Conservation (phyloP, 2,888 invertebrate species). For the Microlaimidae sp. region DNA sequence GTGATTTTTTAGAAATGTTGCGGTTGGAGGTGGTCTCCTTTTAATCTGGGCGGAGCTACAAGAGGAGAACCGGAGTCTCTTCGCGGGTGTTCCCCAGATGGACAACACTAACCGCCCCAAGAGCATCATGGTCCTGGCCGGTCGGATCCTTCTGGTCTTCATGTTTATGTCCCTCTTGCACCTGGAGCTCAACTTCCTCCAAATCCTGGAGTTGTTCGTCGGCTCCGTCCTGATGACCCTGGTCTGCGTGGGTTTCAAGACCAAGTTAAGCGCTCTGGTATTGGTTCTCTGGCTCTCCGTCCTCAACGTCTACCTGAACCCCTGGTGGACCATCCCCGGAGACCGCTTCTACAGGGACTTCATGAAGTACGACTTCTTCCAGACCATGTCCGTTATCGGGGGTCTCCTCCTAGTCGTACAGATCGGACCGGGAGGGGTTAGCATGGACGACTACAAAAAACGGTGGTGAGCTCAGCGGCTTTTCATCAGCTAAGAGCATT, state of each 20-base stretch:
- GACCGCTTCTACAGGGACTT: slow-evolving; percentile 94
- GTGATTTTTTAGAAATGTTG: slow-evolving; percentile 54
- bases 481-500: no score
- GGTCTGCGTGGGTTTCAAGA: slow-evolving; percentile 93
- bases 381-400: slow-evolving; percentile 95
- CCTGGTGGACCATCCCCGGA: slow-evolving; percentile 89
- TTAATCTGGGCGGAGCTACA: slow-evolving; percentile 87
- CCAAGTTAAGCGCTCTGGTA: slow-evolving; percentile 85
- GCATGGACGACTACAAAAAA: slow-evolving; percentile 99
- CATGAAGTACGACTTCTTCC: slow-evolving; percentile 95
- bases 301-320: slow-evolving; percentile 90
- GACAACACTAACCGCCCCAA: slow-evolving; percentile 79
- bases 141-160: slow-evolving; percentile 81
- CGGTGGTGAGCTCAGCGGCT: slow-evolving; percentile 74
- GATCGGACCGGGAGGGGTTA: slow-evolving; percentile 91
- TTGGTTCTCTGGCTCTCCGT: slow-evolving; percentile 64
- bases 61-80: slow-evolving; percentile 66
- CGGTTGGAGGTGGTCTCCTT: slow-evolving; percentile 86
- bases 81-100: slow-evolving; percentile 59
- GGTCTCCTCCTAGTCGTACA: slow-evolving; percentile 94
- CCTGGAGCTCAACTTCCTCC: slow-evolving; percentile 73
- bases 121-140: slow-evolving; percentile 84
- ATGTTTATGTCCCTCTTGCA: slow-evolving; percentile 94
- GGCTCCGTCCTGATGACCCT: slow-evolving; percentile 85
- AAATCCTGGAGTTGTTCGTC: slow-evolving; percentile 56